phyloP scores from a whole-genome alignment of 1,140 invertebrate species.

The Cyphomyrmex costatus region DNA sequence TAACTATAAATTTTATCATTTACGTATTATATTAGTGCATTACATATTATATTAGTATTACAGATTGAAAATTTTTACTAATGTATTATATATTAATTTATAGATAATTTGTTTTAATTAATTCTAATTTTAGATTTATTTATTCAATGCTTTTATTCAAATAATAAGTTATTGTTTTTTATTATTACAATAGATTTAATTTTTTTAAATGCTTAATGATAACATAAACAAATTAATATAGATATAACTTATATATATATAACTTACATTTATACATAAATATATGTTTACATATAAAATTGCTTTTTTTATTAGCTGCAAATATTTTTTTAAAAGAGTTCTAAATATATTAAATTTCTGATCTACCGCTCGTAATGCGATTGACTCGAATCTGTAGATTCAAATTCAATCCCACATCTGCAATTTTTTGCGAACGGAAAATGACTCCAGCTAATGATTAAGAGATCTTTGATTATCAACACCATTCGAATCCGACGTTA shows the following conservation, averaged over 20 bases:
- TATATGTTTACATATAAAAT: background rate
- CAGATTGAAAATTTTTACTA: background rate
- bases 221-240: background rate
- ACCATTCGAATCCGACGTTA: too few relatives aligned
- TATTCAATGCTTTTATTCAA: background rate
- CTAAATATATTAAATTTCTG: background rate
- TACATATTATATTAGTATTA: background rate
- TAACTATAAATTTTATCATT: conserved; percentile 5
- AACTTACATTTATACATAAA: background rate
- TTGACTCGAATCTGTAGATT: too few relatives aligned
- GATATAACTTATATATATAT: background rate
- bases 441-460: too few relatives aligned
- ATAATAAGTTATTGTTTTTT: background rate
- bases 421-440: too few relatives aligned
- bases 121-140: background rate
- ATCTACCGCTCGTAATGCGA: too few relatives aligned
- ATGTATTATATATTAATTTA: background rate
- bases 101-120: conserved; percentile 6
- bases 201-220: background rate
- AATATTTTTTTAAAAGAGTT: background rate
- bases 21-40: background rate
- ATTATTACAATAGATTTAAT: background rate
- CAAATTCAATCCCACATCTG: too few relatives aligned
- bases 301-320: background rate
- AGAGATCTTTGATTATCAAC: too few relatives aligned